phyloP scores from a whole-genome alignment of 35 echinoderm and acorn worm genomes.

The Apostichopus parvimensis region DNA sequence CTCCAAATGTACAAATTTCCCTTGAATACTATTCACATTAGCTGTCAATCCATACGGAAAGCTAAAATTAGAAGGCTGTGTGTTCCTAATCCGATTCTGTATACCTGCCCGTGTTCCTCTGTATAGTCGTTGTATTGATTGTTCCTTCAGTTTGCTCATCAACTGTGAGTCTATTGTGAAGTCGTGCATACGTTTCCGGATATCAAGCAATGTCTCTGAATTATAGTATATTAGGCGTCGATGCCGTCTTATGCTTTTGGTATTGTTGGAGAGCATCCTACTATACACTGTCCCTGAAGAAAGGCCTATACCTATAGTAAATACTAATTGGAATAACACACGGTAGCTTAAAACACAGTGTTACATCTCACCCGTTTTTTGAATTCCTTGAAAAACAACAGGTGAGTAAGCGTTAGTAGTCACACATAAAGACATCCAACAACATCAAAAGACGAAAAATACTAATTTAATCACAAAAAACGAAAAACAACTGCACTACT shows the following conservation, averaged over 20 bases:
- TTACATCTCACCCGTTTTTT: too few relatives aligned
- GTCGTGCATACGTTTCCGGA: neutral
- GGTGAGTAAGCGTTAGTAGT: too few relatives aligned
- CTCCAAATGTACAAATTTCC: slow-evolving; percentile 16
- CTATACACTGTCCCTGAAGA: neutral
- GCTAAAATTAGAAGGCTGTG: neutral
- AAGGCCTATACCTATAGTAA: neutral
- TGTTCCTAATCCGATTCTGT: neutral
- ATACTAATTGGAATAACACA: neutral
- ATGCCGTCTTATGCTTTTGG: neutral
- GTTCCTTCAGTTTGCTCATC: neutral
- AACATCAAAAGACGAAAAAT: too few relatives aligned
- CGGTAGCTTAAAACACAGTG: too few relatives aligned
- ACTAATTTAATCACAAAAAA: too few relatives aligned
- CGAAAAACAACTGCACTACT: too few relatives aligned
- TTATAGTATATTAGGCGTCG: neutral
- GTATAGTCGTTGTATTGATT: neutral
- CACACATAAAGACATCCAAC: too few relatives aligned
- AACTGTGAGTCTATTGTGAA: neutral
- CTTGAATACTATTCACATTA: slow-evolving; percentile 33
- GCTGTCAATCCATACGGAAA: slow-evolving; percentile 29
- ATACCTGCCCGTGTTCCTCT: neutral
- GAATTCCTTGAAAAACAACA: too few relatives aligned
- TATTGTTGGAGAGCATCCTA: slow-evolving; percentile 17
- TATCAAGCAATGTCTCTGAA: slow-evolving; percentile 7